Evolutionary conservation across 1,140 invertebrate genomes (phyloP).

Genomic region (Eriosoma lanigerum): DNA sequence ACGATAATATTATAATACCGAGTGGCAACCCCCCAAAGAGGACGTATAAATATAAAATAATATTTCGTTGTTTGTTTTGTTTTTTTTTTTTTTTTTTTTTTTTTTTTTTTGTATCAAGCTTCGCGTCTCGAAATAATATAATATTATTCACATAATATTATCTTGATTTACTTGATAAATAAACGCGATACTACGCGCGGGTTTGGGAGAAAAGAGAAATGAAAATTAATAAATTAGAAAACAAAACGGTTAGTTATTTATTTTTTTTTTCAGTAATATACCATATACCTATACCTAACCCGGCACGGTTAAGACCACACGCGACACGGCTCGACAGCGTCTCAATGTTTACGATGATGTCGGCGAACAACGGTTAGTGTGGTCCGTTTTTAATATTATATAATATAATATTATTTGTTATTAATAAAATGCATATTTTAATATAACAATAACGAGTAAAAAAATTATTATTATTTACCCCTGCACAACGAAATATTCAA

Average conservation of each 20-base stretch:
- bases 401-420: not conserved
- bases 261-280: slow-evolving; percentile 26
- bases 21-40: too few species aligned
- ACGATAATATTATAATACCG: too few species aligned
- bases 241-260: slow-evolving; percentile 39
- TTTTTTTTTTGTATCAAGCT: not conserved
- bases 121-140: slow-evolving; percentile 29
- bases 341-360: slow-evolving; percentile 40
- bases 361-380: slow-evolving; percentile 41
- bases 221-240: slow-evolving; percentile 49
- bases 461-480: slow-evolving; percentile 6
- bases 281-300: too few species aligned
- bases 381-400: slow-evolving; percentile 33
- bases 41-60: not conserved
- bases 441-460: not conserved
- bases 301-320: slow-evolving; percentile 24
- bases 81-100: too few species aligned
- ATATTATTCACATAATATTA: slow-evolving; percentile 14
- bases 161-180: slow-evolving; percentile 39
- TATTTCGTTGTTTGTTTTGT: too few species aligned
- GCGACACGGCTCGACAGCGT: slow-evolving; percentile 48
- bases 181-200: not conserved
- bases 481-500: not conserved
- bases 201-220: not conserved
- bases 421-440: not conserved